Conservation (phyloP, 64 coral and sea anemone species). For the Trachythela sp. region DNA sequence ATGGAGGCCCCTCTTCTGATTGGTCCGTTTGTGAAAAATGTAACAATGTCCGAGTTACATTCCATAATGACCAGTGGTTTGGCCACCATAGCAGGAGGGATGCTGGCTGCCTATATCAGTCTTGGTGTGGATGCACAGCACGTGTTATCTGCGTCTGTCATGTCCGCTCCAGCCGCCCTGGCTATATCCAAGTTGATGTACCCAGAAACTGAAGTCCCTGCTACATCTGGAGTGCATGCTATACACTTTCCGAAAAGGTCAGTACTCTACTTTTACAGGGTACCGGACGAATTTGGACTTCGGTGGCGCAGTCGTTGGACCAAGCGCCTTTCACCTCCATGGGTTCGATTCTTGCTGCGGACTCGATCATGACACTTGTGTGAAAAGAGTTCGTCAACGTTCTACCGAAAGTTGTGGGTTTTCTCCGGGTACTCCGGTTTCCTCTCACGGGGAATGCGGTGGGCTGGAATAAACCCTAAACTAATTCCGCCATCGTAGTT, state of each 20-base stretch:
- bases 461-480: too few species aligned
- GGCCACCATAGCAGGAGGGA: slow-evolving; percentile 85
- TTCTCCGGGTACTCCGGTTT: too few species aligned
- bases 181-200: slow-evolving; percentile 88
- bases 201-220: slow-evolving; percentile 72
- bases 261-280: too few species aligned
- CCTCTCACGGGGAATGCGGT: too few species aligned
- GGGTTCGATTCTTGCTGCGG: too few species aligned
- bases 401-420: too few species aligned
- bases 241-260: background rate
- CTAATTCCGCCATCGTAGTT: too few species aligned
- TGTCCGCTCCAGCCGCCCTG: slow-evolving; percentile 85
- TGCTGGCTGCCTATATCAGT: slow-evolving; percentile 79
- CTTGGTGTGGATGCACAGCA: slow-evolving; percentile 78
- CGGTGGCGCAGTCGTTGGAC: too few species aligned
- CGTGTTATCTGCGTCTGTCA: slow-evolving; percentile 74
- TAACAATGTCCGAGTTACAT: slow-evolving; percentile 91
- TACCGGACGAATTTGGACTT: too few species aligned
- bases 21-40: slow-evolving; percentile 66
- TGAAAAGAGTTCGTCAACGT: too few species aligned
- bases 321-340: too few species aligned
- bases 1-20: slow-evolving; percentile 80
- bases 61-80: slow-evolving; percentile 89
- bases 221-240: slow-evolving; percentile 18
- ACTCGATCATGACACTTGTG: too few species aligned